A percentile compares a stretch with the other conserved stretches of the same genome.
Conservation (phyloP, 2,113 vertebrate genomes). For the Leucosticte australis region DNA sequence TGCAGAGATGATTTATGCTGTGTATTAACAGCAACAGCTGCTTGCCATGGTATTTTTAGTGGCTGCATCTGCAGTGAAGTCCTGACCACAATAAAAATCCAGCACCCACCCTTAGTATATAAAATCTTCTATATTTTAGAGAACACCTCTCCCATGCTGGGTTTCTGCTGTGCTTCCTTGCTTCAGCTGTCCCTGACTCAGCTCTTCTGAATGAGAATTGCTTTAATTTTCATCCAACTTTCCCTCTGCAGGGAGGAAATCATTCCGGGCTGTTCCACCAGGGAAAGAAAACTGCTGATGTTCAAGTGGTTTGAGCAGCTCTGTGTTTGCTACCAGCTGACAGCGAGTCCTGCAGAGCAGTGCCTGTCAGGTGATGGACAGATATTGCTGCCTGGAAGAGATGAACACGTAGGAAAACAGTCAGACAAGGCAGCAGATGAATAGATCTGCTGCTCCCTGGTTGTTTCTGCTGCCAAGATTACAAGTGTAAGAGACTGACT, state of each 20-base stretch:
- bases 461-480: conserved; percentile 9
- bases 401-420: background rate
- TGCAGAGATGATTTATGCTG: background rate
- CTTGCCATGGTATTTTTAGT: background rate
- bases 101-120: background rate
- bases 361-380: background rate
- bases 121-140: background rate
- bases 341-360: background rate
- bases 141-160: background rate
- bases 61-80: background rate
- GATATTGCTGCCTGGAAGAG: background rate
- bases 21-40: background rate
- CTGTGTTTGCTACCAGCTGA: background rate
- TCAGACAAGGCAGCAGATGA: background rate
- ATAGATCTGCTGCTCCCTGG: background rate
- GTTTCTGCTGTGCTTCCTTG: background rate
- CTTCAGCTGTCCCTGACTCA: background rate
- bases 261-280: background rate
- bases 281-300: background rate
- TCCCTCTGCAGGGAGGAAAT: background rate
- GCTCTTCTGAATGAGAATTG: background rate
- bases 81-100: background rate
- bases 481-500: background rate
- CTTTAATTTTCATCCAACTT: background rate
- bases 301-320: background rate